Conservation (phyloP, 2,797 vertebrate species). For the Petrocephalus sullivani region DNA sequence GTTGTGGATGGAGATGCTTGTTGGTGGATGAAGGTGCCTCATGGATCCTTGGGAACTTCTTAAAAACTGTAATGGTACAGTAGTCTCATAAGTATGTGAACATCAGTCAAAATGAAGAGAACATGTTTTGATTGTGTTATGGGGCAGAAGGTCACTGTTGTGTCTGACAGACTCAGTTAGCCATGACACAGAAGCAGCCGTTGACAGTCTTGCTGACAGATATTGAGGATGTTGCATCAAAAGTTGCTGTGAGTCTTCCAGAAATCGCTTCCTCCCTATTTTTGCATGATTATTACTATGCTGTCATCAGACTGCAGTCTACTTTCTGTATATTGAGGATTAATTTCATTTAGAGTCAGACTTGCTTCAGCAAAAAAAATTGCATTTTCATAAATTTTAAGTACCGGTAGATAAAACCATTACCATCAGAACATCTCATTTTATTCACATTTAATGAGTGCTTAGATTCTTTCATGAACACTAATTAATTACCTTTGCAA, state of each 20-base stretch:
- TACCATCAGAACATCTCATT: neutral
- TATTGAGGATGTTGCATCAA: neutral
- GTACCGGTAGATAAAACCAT: neutral
- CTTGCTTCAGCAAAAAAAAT: neutral
- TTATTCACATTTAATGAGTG: neutral
- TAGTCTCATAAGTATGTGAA: conserved; percentile 40
- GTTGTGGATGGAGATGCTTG: conserved; percentile 1
- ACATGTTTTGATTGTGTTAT: neutral
- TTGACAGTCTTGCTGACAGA: neutral
- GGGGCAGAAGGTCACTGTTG: neutral
- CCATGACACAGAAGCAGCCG: neutral
- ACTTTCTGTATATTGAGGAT: neutral
- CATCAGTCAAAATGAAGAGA: conserved; percentile 20
- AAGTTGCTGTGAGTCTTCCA: neutral
- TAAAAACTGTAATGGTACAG: conserved; percentile 13
- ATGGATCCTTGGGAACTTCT: conserved; percentile 26
- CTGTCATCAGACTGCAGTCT: neutral
- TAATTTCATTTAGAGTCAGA: neutral
- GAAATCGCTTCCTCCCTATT: neutral
- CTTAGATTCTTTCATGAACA: neutral
- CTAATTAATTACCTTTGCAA: neutral
- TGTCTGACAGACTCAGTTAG: neutral
- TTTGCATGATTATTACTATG: neutral
- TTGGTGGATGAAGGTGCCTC: conserved; percentile 14
- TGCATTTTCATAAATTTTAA: neutral